Evolutionary conservation across 2,797 vertebrate species (phyloP).

Genomic region (Danio aesculapii): DNA sequence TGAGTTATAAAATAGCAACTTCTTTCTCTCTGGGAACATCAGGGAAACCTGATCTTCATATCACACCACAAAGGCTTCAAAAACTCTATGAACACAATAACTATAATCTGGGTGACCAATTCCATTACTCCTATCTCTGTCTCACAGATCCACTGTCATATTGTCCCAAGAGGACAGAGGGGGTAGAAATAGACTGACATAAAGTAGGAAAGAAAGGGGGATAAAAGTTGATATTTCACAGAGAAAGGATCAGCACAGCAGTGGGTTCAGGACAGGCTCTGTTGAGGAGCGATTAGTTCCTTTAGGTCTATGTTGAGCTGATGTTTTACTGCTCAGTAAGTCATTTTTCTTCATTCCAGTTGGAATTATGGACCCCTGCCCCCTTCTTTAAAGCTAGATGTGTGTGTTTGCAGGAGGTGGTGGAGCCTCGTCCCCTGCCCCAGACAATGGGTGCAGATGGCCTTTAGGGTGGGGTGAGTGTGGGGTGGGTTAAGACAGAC

Average conservation of each 20-base stretch:
- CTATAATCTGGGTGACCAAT: constrained; percentile 74
- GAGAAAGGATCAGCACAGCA: constrained; percentile 13
- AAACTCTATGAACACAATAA: constrained; percentile 66
- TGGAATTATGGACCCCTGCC: constrained; percentile 29
- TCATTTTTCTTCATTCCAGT: constrained; percentile 16
- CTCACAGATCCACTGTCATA: constrained; percentile 68
- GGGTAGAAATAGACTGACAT: constrained; percentile 59
- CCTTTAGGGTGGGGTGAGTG: constrained; percentile 54
- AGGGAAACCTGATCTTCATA: not conserved
- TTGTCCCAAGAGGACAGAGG: constrained; percentile 66
- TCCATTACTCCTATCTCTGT: constrained; percentile 71
- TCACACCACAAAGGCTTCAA: constrained; percentile 26
- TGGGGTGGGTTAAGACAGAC: constrained; percentile 41
- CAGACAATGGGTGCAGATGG: constrained; percentile 85
- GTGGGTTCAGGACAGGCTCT: not conserved
- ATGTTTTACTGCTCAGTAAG: constrained; percentile 31
- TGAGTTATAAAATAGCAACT: not conserved
- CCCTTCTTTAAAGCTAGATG: constrained; percentile 26
- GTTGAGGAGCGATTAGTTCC: not conserved
- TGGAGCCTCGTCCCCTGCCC: constrained; percentile 31
- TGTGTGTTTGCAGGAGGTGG: constrained; percentile 32
- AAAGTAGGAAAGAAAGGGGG: not conserved
- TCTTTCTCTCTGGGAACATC: not conserved
- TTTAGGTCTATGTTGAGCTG: constrained; percentile 22
- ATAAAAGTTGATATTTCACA: not conserved